phyloP scores from a whole-genome alignment of 2,888 invertebrate genomes.

The Napeogenes inachia region DNA sequence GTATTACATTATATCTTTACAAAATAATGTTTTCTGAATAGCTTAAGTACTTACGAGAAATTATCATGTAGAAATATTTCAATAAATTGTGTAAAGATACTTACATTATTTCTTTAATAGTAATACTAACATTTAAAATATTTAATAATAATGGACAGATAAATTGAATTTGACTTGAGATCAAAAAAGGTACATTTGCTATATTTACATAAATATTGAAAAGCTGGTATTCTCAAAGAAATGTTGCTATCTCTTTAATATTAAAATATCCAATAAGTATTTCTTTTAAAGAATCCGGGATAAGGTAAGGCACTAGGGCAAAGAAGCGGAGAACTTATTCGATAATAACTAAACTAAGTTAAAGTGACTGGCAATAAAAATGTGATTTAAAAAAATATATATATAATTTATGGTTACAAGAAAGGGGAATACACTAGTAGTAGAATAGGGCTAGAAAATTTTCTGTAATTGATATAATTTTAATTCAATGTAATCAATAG shows the following conservation, averaged over 20 bases:
- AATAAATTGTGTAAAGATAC: conserved; percentile 61
- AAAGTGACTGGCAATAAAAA: too few relatives aligned
- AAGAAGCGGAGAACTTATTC: conserved; percentile 10
- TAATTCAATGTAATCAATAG: too few relatives aligned
- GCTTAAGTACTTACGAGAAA: conserved; percentile 50
- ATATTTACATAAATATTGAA: not conserved
- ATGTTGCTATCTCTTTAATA: not conserved
- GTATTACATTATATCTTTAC: not conserved
- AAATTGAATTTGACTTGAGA: conserved; percentile 24
- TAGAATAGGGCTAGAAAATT: too few relatives aligned
- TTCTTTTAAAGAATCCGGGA: not conserved
- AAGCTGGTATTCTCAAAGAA: not conserved
- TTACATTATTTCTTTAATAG: conserved; percentile 56
- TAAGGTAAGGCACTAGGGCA: conserved; percentile 42
- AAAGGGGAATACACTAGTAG: too few relatives aligned
- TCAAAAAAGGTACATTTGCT: not conserved
- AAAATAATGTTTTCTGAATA: conserved; percentile 15
- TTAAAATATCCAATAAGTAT: not conserved
- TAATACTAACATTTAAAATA: conserved; percentile 29
- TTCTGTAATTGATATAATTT: too few relatives aligned
- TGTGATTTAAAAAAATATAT: too few relatives aligned
- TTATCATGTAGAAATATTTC: conserved; percentile 53
- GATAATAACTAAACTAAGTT: too few relatives aligned
- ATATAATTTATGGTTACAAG: too few relatives aligned
- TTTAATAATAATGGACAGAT: conserved; percentile 36